Base-by-base conservation (phyloP, 2,888 invertebrate species). In the Drosophila trichaetosa region DNA sequence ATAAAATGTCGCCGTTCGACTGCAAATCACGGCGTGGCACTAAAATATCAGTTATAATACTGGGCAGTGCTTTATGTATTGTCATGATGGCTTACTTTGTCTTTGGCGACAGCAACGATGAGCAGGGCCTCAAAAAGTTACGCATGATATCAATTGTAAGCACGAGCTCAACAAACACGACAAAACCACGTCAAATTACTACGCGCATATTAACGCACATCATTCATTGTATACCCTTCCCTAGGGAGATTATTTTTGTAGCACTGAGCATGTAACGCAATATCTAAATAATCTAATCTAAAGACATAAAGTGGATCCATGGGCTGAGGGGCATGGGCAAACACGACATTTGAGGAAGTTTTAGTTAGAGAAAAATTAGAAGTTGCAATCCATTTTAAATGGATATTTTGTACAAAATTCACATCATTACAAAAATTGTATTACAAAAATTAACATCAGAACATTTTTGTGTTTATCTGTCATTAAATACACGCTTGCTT, bases 141-240 rank as follows among this genome's bases (percentile, higher is more conserved):
- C 90, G 92, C 56, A 92, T 93, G 92, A 92, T 92, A 67, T 92
- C 92, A 38, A 91, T 93, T 79, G 93, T 93, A 83, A 91, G 92
- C 76, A 63, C 36, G 27, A 51, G 24, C 38, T 56, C n/a, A 4
- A 38, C 29, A 57, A 57, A 57, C 8, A 24, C 21, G 34, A 18
- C 51, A 60, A 57, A 21, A 33, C 21, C 18, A 24, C 51, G 36
- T 38, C 21, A 18, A 48, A 72, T 40, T 51, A 63, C n/a, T 57
- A 49, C 67, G 51, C 58, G 58, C 57, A 64, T 42, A 21, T 60
- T 34, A 68, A 70, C 13, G 38, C 61, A 46, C 46, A 33, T 49
- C 57, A 64, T 6, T 31, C 8, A 18, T 21, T 21, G 27, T 2
- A 51, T 51, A n/a, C 51, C 11, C 29, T 51, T 31, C 11, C 11